A percentile compares a stretch with the other conserved stretches of the same genome.
Evolutionary conservation across 2,113 vertebrate species (phyloP).

Genomic region (Centropus unirufus): DNA sequence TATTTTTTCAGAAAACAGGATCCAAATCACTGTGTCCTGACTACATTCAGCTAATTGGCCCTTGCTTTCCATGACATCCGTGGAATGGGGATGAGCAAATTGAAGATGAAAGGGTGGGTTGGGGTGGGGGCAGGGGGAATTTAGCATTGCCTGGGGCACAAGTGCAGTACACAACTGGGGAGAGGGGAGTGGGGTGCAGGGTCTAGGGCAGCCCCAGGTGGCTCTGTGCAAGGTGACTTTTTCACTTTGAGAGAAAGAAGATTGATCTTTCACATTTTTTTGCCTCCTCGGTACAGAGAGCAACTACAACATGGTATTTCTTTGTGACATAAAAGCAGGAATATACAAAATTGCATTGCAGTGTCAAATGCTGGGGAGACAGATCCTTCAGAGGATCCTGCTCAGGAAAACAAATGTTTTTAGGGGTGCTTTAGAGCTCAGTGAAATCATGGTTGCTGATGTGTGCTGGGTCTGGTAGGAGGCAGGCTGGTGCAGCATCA

Average conservation of each 20-base stretch:
- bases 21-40: slow-evolving; percentile 27
- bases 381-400: not conserved
- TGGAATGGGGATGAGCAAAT: slow-evolving; percentile 40
- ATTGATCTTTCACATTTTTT: not conserved
- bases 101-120: slow-evolving; percentile 40
- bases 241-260: not conserved
- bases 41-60: slow-evolving; percentile 50
- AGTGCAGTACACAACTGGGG: not conserved
- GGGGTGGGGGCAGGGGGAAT: not conserved
- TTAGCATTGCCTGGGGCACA: slow-evolving; percentile 9
- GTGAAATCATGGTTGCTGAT: not conserved
- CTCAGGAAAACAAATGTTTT: not conserved
- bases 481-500: not conserved
- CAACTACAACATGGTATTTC: not conserved
- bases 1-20: not conserved
- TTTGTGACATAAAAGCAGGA: not conserved
- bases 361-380: not conserved
- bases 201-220: not conserved
- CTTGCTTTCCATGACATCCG: not conserved
- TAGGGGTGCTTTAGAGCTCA: not conserved
- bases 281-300: not conserved
- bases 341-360: not conserved
- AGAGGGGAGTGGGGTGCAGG: rapidly evolving
- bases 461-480: not conserved
- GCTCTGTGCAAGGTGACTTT: not conserved